These are phyloP conservation scores for Caenorhabditis sp. DNA, from an alignment of 2,888 invertebrate species.

Conservation along the genomic window DNA sequence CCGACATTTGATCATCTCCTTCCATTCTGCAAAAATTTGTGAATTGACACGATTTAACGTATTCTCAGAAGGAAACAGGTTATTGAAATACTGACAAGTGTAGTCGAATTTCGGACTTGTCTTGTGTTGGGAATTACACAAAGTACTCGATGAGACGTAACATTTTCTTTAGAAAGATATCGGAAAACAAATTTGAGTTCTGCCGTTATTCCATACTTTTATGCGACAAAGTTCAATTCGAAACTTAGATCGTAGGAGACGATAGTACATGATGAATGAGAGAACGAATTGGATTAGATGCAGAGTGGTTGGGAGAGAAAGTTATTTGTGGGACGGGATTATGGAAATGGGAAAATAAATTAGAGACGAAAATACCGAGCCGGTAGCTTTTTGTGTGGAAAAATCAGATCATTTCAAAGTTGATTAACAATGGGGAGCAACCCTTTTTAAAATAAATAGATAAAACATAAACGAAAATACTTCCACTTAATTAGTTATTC, in stretches of 20 bases:
- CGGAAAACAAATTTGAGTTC: no score
- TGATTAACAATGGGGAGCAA: neutral
- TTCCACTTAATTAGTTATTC: conserved; percentile 22
- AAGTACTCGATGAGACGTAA: no score
- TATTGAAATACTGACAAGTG: no score
- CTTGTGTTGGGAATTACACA: no score
- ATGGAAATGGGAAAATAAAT: conserved; percentile 18
- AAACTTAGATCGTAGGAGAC: neutral
- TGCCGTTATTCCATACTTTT: neutral
- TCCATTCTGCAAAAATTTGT: conserved; percentile 6
- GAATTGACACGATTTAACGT: no score
- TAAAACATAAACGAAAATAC: conserved; percentile 23
- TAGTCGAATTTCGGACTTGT: no score
- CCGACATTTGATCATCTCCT: neutral
- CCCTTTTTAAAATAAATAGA: neutral
- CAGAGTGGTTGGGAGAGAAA: neutral
- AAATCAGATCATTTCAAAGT: conserved; percentile 33
- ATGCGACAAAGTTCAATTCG: no score
- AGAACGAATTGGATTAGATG: neutral
- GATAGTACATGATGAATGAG: neutral
- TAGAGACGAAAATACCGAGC: conserved; percentile 10
- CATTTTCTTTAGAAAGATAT: no score
- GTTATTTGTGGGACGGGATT: neutral
- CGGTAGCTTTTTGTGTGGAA: conserved; percentile 22
- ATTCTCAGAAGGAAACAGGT: no score